These are phyloP conservation scores for Melanotaenia boesemani DNA, from an alignment of 2,797 vertebrate genomes.

Conservation along the genomic window DNA sequence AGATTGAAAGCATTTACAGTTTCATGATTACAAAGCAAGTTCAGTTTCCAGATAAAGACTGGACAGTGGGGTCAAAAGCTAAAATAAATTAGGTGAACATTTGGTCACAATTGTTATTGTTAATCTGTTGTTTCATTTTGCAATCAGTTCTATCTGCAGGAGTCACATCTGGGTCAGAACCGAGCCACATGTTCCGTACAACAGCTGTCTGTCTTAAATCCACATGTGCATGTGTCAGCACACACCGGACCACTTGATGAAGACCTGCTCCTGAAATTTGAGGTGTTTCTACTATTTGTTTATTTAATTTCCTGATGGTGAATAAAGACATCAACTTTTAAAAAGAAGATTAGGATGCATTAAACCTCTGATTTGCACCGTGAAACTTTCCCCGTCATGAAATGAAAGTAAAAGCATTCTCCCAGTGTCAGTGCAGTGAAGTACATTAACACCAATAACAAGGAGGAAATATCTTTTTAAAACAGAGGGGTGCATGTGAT, in stretches of 20 bases:
- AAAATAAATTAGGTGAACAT: not conserved
- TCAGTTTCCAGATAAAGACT: not conserved
- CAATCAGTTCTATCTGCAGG: slow-evolving; percentile 87
- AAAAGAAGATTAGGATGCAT: not conserved
- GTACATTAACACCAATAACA: not conserved
- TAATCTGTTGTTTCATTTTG: slow-evolving; percentile 12
- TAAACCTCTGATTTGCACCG: not conserved
- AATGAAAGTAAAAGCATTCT: slow-evolving; percentile 5
- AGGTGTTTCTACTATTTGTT: slow-evolving; percentile 72
- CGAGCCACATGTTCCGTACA: slow-evolving; percentile 81
- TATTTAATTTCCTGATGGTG: not conserved
- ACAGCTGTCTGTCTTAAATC: slow-evolving; percentile 84
- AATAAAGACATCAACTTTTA: not conserved
- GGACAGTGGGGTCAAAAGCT: not conserved
- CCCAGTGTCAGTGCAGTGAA: not conserved
- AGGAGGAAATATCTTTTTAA: not conserved
- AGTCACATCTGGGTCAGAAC: slow-evolving; percentile 82
- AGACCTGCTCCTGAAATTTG: slow-evolving; percentile 80
- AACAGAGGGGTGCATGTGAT: not conserved
- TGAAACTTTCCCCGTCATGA: slow-evolving; percentile 1
- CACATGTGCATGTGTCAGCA: slow-evolving; percentile 73
- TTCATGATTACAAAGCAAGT: not conserved
- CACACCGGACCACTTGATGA: slow-evolving; percentile 74
- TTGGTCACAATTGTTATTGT: not conserved
- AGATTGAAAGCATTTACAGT: not conserved